Evolutionary conservation across 2,888 invertebrate species (phyloP), one percentile per base, ranked within the genome.

Genomic region (Euproctis similis): DNA sequence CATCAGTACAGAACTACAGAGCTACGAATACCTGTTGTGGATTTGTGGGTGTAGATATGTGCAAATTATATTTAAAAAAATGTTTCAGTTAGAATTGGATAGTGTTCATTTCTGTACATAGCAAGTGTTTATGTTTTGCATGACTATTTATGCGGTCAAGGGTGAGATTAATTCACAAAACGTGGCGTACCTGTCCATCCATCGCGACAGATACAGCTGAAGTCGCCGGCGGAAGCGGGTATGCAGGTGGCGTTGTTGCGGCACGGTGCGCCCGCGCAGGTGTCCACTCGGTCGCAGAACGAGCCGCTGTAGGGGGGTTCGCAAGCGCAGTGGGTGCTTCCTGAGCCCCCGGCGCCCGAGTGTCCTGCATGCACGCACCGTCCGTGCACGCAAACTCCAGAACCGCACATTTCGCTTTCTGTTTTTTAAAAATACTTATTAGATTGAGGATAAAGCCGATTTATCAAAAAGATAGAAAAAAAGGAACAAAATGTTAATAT

Each of bases 181-280:
- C 7, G 18, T 14, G 4, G 14, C 6, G 14, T 14, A 84, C 92
- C 92, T 55, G 91, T 90, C 85, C 91, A 95, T n/a, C 94, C 94
- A 3, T 86, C 84, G 32, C 78, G 72, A 61, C 96, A 96, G 24
- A 87, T 68, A 57, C 96, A 96, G 0, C 89, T 87, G 67, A 92
- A 94, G 60, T 90, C 90, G 1, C 90, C 92, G 31, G 92, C 92
- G 31, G 92, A 86, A 34, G 87, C 87, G 59, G 92, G 92, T 11
- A 92, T 74, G 59, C 96, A 96, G 3, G 90, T 90, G 2, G 91
- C 92, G 54, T 91, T 91, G 68, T 95, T 92, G 44, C 87, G 85
- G 66, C 95, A 96, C 28, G 88, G 87, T 4, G n/a, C 87, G 59
- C 92, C 91, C 10, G 92, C 75, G 59, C 96, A 96, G 3, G 90